These are phyloP conservation scores for Diadegma fenestrale DNA, from an alignment of 2,888 invertebrate species.

Conservation along the genomic window DNA sequence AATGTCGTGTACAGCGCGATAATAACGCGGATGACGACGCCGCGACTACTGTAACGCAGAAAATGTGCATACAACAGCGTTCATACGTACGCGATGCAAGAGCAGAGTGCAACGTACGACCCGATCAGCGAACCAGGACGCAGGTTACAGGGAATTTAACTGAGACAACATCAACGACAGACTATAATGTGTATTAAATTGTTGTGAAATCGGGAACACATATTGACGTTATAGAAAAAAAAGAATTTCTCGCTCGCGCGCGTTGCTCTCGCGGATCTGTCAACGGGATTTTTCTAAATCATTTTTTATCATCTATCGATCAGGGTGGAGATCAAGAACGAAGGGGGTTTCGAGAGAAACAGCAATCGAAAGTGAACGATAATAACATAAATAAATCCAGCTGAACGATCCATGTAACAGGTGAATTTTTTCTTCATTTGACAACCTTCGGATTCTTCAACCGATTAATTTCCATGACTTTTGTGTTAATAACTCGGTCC, in stretches of 20 bases:
- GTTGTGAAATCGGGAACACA: slow-evolving; percentile 60
- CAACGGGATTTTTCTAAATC: slow-evolving; percentile 49
- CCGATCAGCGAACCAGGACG: slow-evolving; percentile 82
- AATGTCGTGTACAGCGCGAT: slow-evolving; percentile 11
- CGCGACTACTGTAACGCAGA: slow-evolving; percentile 40
- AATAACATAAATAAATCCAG: slow-evolving; percentile 28
- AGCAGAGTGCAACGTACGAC: slow-evolving; percentile 71
- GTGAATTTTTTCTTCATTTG: slow-evolving; percentile 46
- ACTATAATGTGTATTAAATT: slow-evolving; percentile 36
- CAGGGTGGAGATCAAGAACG: slow-evolving; percentile 29
- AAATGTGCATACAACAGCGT: slow-evolving; percentile 27
- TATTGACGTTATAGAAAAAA: slow-evolving; percentile 53
- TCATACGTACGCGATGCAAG: slow-evolving; percentile 18
- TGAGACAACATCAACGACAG: slow-evolving; percentile 45
- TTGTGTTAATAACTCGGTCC: neutral
- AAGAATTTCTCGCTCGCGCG: slow-evolving; percentile 67
- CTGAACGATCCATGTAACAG: slow-evolving; percentile 33
- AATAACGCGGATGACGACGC: slow-evolving; percentile 38
- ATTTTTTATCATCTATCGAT: slow-evolving; percentile 40
- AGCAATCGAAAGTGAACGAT: slow-evolving; percentile 14
- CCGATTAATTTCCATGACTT: slow-evolving; percentile 7
- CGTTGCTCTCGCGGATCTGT: slow-evolving; percentile 67
- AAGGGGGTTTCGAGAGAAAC: slow-evolving; percentile 15
- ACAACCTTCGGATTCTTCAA: neutral
- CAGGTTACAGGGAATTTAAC: slow-evolving; percentile 69